Evolutionary conservation across 2,888 invertebrate species (phyloP).

Genomic region (Drosophila dives): DNA sequence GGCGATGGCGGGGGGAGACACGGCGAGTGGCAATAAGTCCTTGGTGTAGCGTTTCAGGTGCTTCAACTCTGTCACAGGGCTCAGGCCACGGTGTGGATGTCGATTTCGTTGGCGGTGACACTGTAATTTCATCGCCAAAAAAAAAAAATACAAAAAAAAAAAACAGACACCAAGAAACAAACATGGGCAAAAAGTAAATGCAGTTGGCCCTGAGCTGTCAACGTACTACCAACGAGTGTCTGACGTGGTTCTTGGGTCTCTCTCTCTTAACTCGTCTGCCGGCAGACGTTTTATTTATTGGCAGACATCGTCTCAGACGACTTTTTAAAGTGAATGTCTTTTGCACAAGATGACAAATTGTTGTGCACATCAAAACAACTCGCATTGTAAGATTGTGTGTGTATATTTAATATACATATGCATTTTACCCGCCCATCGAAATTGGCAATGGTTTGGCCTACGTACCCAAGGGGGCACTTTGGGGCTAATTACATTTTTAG

Average conservation of each 20-base stretch:
- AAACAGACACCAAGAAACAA: constrained; percentile 4
- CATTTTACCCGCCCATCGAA: constrained; percentile 35
- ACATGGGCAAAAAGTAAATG: constrained; percentile 68
- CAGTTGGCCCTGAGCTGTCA: constrained; percentile 79
- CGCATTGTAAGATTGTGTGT: constrained; percentile 2
- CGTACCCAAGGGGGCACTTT: constrained; percentile 26
- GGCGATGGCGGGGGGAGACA: neutral
- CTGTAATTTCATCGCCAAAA: constrained; percentile 75
- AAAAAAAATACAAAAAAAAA: constrained; percentile 21
- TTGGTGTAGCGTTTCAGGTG: constrained; percentile 71
- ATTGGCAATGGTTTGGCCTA: constrained; percentile 24
- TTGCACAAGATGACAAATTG: constrained; percentile 70
- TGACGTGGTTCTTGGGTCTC: constrained; percentile 47
- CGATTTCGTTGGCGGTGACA: constrained; percentile 43
- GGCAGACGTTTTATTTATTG: constrained; percentile 73
- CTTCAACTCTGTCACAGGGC: constrained; percentile 65
- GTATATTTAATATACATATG: constrained; percentile 1
- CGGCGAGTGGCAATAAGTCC: constrained; percentile 54
- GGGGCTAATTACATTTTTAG: constrained; percentile 30
- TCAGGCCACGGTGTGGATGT: constrained; percentile 38
- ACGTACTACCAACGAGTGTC: constrained; percentile 33
- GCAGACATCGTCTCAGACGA: constrained; percentile 61
- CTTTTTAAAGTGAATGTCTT: constrained; percentile 77
- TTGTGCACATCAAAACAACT: constrained; percentile 29
- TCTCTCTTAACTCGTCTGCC: constrained; percentile 46